phyloP scores from a whole-genome alignment of 2,113 vertebrate genomes.

The Colossoma macropomum region DNA sequence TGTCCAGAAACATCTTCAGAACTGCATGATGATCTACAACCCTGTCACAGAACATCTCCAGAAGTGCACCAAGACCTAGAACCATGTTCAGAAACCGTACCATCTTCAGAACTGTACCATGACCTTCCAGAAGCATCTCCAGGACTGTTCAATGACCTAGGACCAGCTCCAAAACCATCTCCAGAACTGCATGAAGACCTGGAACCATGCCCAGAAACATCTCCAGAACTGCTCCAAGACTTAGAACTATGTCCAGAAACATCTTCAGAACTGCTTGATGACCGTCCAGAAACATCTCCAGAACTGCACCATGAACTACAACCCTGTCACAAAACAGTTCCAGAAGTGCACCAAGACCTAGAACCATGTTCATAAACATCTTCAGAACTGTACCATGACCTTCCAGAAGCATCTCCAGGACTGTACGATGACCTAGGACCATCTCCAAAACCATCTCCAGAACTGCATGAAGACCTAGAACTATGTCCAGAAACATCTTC shows the following conservation, averaged over 20 bases:
- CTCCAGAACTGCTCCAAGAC: too few species aligned
- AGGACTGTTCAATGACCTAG: not conserved
- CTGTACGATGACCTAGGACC: not conserved
- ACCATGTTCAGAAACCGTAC: not conserved
- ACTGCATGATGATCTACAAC: not conserved
- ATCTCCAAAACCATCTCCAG: not conserved
- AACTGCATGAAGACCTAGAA: not conserved
- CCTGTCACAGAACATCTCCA: not conserved
- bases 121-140: not conserved
- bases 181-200: not conserved
- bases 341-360: not conserved
- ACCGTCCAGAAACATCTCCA: not conserved
- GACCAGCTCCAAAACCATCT: not conserved
- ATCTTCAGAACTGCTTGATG: not conserved
- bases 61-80: not conserved
- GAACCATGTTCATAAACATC: not conserved
- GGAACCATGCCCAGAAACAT: not conserved
- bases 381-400: not conserved
- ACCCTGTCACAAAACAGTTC: not conserved
- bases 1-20: not conserved
- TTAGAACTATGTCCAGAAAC: not conserved
- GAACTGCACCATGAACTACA: not conserved
- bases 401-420: not conserved
- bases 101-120: not conserved
- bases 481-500: not conserved